These are phyloP conservation scores for Empis livida DNA, from an alignment of 2,888 invertebrate genomes.

Conservation along the genomic window DNA sequence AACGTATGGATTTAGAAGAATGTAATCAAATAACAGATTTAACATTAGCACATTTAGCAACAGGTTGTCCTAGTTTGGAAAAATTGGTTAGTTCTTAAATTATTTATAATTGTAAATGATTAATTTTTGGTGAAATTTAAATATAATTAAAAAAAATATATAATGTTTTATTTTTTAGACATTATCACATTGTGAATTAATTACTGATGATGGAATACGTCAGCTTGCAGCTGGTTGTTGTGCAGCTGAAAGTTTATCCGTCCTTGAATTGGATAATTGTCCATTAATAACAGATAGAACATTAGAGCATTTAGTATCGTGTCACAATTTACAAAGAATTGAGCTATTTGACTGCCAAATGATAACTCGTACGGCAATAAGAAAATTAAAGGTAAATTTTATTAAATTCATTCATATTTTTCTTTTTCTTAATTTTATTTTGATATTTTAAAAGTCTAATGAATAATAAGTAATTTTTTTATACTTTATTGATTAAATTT, in stretches of 20 bases:
- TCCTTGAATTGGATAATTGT: slow-evolving; percentile 97
- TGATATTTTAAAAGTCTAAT: no score
- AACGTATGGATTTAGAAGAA: slow-evolving; percentile 97
- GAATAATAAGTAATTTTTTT: no score
- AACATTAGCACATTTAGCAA: slow-evolving; percentile 83
- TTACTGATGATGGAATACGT: slow-evolving; percentile 96
- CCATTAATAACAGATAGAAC: slow-evolving; percentile 95
- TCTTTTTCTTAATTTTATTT: no score
- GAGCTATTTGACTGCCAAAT: slow-evolving; percentile 99
- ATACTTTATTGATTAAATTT: no score
- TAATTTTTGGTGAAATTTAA: not conserved
- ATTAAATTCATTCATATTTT: no score
- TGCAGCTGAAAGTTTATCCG: slow-evolving; percentile 84
- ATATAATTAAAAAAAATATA: not conserved
- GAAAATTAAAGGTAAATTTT: slow-evolving; percentile 70
- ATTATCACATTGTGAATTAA: slow-evolving; percentile 94
- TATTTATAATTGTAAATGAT: not conserved
- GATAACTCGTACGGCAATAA: slow-evolving; percentile 92
- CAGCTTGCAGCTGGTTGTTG: slow-evolving; percentile 87
- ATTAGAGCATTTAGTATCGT: slow-evolving; percentile 84
- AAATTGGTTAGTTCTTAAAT: slow-evolving; percentile 60
- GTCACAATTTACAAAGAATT: slow-evolving; percentile 90
- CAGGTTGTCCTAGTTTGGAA: slow-evolving; percentile 89
- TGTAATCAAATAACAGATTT: slow-evolving; percentile 93
- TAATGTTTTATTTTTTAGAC: slow-evolving; percentile 49